Conservation (phyloP, 2,797 vertebrate genomes). For the Hemibagrus guttatus region DNA sequence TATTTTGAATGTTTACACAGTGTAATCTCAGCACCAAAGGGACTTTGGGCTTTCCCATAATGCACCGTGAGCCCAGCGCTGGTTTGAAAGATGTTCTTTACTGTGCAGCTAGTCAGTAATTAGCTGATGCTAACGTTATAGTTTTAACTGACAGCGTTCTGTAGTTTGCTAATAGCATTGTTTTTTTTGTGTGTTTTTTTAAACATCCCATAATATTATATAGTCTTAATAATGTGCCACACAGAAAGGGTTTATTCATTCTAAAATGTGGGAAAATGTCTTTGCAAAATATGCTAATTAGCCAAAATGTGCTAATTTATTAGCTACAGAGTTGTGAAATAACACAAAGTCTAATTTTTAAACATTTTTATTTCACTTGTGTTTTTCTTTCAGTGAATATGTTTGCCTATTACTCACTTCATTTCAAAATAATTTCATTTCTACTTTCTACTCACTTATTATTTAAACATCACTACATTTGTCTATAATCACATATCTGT, state of each 20-base stretch:
- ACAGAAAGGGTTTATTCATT: not conserved
- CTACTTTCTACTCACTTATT: not conserved
- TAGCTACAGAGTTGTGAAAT: not conserved
- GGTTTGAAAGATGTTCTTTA: not conserved
- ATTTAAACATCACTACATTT: not conserved
- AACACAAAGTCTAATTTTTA: not conserved
- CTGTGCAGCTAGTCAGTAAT: not conserved
- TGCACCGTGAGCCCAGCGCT: not conserved
- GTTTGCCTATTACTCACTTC: not conserved
- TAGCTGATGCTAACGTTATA: not conserved
- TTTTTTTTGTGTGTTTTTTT: not conserved
- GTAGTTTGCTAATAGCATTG: not conserved
- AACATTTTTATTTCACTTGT: not conserved
- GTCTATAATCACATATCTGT: not conserved
- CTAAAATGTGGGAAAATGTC: not conserved
- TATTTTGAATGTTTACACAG: not conserved
- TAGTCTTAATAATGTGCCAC: not conserved
- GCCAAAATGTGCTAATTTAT: not conserved
- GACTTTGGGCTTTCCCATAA: slow-evolving; percentile 18
- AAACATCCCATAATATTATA: not conserved
- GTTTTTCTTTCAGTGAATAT: not conserved
- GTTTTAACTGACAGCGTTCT: not conserved
- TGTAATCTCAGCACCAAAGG: not conserved
- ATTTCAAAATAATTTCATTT: not conserved
- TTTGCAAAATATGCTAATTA: not conserved